phyloP scores from a whole-genome alignment of 2,888 invertebrate genomes.

The Cremastinae sp. region DNA sequence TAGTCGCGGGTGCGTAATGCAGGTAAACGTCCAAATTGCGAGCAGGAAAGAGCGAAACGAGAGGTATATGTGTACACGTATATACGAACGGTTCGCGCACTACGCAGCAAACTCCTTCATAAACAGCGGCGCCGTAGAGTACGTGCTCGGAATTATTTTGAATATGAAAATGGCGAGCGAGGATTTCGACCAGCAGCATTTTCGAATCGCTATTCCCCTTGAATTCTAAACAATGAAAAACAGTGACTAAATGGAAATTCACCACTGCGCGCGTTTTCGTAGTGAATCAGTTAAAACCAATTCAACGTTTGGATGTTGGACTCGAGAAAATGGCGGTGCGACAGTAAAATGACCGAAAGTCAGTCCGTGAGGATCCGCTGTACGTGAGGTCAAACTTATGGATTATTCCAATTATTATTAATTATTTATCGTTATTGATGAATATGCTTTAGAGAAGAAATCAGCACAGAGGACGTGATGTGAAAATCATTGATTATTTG shows the following conservation, averaged over 20 bases:
- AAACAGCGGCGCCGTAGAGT: conserved; percentile 37
- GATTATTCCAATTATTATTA: too few relatives aligned
- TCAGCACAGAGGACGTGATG: too few relatives aligned
- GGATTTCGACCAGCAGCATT: conserved; percentile 45
- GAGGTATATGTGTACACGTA: not conserved
- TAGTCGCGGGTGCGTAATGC: conserved; percentile 45
- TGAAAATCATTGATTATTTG: too few relatives aligned
- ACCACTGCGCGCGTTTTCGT: not conserved
- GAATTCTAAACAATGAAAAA: conserved; percentile 48
- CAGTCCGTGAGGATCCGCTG: not conserved
- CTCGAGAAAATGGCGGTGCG: not conserved
- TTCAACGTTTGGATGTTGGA: not conserved
- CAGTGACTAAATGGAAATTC: conserved; percentile 6
- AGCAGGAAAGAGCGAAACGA: not conserved
- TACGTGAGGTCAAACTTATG: too few relatives aligned
- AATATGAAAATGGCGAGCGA: conserved; percentile 39
- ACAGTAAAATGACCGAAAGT: not conserved
- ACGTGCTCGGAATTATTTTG: conserved; percentile 49
- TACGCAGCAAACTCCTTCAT: conserved; percentile 61
- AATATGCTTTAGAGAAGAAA: too few relatives aligned
- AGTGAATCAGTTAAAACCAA: conserved; percentile 4
- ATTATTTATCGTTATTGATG: too few relatives aligned
- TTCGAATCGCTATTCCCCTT: conserved; percentile 28
- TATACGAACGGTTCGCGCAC: conserved; percentile 47
- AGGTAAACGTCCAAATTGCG: conserved; percentile 52